Conservation (phyloP, 1,140 invertebrate genomes). For the Drosophila pectinifera region DNA sequence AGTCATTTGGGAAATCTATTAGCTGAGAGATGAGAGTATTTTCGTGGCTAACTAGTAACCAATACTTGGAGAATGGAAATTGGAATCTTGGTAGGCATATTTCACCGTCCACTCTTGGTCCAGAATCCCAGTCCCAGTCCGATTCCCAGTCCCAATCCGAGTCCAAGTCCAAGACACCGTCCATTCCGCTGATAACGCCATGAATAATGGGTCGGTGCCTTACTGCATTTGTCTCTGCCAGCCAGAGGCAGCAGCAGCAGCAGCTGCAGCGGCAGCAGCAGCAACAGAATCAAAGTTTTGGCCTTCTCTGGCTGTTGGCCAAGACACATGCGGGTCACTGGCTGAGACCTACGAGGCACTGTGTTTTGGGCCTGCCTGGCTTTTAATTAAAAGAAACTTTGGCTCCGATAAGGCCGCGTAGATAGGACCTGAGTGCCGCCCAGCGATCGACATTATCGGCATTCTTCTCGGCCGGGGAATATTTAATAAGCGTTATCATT, state of each 20-base stretch:
- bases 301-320: constrained; percentile 39
- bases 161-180: constrained; percentile 35
- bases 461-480: constrained; percentile 44
- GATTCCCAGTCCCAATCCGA: constrained; percentile 22
- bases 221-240: constrained; percentile 78
- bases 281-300: constrained; percentile 14
- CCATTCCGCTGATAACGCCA: constrained; percentile 77
- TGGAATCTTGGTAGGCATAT: constrained; percentile 27
- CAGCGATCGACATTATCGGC: constrained; percentile 62
- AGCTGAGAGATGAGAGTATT: background rate
- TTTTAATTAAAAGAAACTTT: constrained; percentile 84
- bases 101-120: constrained; percentile 28
- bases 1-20: too few relatives aligned
- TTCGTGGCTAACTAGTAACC: background rate
- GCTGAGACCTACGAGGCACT: constrained; percentile 47
- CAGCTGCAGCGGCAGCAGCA: constrained; percentile 1
- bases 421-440: constrained; percentile 57
- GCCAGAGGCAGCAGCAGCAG: constrained; percentile 2
- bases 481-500: constrained; percentile 76
- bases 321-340: constrained; percentile 78
- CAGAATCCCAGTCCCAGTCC: constrained; percentile 29
- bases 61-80: background rate
- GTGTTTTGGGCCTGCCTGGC: constrained; percentile 54
- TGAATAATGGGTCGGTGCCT: constrained; percentile 83
- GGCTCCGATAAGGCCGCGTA: constrained; percentile 71